Evolutionary conservation across 2,888 invertebrate genomes (phyloP).

Genomic region (Mesorhabditis sp.): DNA sequence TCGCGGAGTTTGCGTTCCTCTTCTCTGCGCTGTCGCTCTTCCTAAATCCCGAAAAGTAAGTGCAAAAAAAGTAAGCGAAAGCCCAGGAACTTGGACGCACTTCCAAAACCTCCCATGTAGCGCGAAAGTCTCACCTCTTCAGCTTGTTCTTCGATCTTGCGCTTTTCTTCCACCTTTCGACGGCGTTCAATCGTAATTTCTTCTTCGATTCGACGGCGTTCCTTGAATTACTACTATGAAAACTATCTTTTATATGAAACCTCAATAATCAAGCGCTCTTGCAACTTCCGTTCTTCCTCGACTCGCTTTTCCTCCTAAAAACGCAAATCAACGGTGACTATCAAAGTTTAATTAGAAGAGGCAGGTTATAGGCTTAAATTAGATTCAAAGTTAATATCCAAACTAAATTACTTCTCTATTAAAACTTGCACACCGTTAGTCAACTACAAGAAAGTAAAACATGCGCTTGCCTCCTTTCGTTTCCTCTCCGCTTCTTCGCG

Average conservation of each 20-base stretch:
- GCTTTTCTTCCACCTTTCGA: background rate
- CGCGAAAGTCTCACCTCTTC: background rate
- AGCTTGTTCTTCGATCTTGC: background rate
- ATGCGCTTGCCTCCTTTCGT: slow-evolving; percentile 8
- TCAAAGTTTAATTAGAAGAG: too few relatives aligned
- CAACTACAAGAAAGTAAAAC: background rate
- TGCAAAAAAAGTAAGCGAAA: too few relatives aligned
- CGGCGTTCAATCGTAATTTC: background rate
- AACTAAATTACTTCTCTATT: background rate
- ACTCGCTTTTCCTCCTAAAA: background rate
- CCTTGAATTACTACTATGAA: background rate
- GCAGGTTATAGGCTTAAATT: background rate
- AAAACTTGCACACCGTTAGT: background rate
- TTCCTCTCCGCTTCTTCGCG: slow-evolving; percentile 10
- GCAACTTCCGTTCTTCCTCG: background rate
- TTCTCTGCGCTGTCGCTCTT: background rate
- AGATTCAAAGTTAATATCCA: background rate
- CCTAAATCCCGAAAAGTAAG: background rate
- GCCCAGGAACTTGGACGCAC: background rate
- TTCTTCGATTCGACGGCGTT: slow-evolving; percentile 1
- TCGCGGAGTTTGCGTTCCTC: background rate
- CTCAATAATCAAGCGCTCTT: background rate
- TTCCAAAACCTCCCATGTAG: too few relatives aligned
- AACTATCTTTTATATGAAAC: background rate
- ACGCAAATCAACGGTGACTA: too few relatives aligned